Conservation (phyloP, 1,140 invertebrate species). For the Popillia japonica region DNA sequence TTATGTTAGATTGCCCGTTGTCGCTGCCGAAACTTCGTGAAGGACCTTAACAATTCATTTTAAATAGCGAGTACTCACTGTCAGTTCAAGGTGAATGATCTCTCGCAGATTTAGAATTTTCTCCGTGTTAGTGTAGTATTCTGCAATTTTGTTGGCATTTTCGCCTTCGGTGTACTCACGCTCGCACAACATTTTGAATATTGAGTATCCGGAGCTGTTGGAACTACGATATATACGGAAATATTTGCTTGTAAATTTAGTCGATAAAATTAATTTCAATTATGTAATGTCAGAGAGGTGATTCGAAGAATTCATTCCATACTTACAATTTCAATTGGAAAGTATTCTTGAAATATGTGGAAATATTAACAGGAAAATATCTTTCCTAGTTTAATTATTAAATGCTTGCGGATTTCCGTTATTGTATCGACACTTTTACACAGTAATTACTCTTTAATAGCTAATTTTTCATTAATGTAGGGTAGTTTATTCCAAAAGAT, state of each 20-base stretch:
- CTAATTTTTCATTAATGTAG: too few relatives aligned
- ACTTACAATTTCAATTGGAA: too few relatives aligned
- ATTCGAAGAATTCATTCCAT: too few relatives aligned
- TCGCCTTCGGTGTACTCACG: background rate
- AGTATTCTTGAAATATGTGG: too few relatives aligned
- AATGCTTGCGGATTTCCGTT: too few relatives aligned
- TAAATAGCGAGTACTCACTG: background rate
- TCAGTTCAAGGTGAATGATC: background rate
- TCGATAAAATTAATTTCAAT: too few relatives aligned
- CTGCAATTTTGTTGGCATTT: background rate
- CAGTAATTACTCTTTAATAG: too few relatives aligned
- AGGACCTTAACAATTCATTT: conserved; percentile 16
- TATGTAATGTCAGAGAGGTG: too few relatives aligned
- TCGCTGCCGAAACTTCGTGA: background rate
- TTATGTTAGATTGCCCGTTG: background rate
- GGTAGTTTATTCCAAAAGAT: too few relatives aligned
- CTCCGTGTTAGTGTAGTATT: background rate
- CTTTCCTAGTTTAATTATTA: too few relatives aligned
- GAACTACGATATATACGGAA: background rate
- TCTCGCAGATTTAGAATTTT: background rate
- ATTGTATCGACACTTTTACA: too few relatives aligned
- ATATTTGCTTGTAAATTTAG: background rate
- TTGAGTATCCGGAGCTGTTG: background rate
- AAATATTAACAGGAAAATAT: too few relatives aligned
- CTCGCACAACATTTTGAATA: background rate